Base-by-base conservation (phyloP, 2,888 invertebrate species). In the Phlogophora meticulosa region DNA sequence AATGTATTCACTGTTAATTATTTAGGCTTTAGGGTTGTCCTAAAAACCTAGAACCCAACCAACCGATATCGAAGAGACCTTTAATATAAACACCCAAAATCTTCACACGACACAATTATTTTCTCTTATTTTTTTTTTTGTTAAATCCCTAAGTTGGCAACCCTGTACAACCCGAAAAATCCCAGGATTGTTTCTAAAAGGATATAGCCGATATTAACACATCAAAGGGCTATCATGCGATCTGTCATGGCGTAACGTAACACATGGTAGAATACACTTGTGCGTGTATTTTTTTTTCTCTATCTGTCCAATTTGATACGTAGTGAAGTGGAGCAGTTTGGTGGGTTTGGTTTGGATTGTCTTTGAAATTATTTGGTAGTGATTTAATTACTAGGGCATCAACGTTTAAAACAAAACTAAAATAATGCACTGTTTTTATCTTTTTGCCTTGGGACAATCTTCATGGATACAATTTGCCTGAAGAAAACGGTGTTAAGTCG, bases 191-290 rank as follows among this genome's bases (percentile, higher is more conserved):
- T 79, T 83, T 73, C 76, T 65, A 71, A 80, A 78, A 62, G 79
- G 77, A 82, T 82, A 80, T 62, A 58, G 55, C 46, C 76, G 66
- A 84, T 85, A 85, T 85, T 86, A 87, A 80, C 86, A 85, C 85
- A 85, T 84, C 87, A 86, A 84, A 82, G 80, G 60, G 42, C 68
- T 80, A 79, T 80, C 82, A 79, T 76, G 78, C 81, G 75, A 83
- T 78, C 77, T 81, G 81, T 81, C 84, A 78, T 73, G 66, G 65
- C 61, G 57, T 51, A 68, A 36, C 53, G 70, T 68, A 79, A 76
- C 80, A 79, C 51, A 77, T 76, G 78, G 76, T 59, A 17, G 56
- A 36, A 67, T 63, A 66, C 58, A 70, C 42, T 61, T 52, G 64
- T 61, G 60, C 17, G 56, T 48, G 43, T 49, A n/a, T 4, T 62